Conservation (phyloP, 2,113 vertebrate genomes). For the Cervus canadensis region DNA sequence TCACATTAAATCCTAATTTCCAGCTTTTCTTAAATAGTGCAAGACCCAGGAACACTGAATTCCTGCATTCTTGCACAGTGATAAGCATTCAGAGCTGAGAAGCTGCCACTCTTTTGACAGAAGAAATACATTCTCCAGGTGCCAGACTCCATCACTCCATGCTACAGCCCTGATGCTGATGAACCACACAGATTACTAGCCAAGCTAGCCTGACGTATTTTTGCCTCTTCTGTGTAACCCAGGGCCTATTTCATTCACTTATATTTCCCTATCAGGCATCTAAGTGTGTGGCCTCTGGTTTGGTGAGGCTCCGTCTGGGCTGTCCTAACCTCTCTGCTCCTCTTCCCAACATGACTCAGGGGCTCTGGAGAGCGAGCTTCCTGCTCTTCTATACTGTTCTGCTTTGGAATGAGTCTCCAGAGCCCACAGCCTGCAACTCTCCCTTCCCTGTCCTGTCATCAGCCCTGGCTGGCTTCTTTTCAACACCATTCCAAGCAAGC, state of each 20-base stretch:
- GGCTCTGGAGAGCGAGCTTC: neutral
- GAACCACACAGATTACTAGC: neutral
- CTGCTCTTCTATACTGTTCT: neutral
- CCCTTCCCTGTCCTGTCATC: neutral
- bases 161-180: fast-evolving
- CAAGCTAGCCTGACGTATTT: neutral
- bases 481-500: conserved; percentile 4
- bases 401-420: neutral
- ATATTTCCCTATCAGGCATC: neutral
- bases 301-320: neutral
- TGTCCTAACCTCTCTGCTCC: no score
- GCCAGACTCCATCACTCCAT: neutral
- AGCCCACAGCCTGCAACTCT: neutral
- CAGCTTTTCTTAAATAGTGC: neutral
- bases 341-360: neutral
- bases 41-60: neutral
- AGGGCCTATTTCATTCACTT: neutral
- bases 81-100: neutral
- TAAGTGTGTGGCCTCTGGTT: neutral
- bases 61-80: neutral
- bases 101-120: neutral
- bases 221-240: neutral
- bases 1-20: neutral
- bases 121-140: neutral
- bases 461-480: neutral